A percentile compares a stretch with the other conserved stretches of the same genome.
phyloP scores from a whole-genome alignment of 2,113 vertebrate species.

The Oryzias javanicus region DNA sequence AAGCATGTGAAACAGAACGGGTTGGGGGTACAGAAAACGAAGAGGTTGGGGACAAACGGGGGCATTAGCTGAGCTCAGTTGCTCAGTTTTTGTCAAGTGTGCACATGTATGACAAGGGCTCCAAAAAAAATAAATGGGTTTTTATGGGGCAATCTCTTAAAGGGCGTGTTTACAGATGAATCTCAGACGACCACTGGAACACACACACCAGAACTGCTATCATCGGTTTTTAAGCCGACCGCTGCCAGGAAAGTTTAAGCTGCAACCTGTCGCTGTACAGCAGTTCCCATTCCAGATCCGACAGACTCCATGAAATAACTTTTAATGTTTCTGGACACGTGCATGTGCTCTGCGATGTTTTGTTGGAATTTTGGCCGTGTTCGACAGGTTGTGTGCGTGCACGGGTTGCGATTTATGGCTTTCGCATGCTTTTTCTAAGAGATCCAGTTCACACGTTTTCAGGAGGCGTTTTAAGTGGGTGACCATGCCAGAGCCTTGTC shows the following conservation, averaged over 20 bases:
- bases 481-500: slow-evolving; percentile 24
- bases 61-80: slow-evolving; percentile 39
- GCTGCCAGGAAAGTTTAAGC: slow-evolving; percentile 47
- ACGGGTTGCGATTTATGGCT: slow-evolving; percentile 11
- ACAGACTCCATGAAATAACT: slow-evolving; percentile 38
- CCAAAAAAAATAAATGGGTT: slow-evolving; percentile 18
- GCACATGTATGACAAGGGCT: slow-evolving; percentile 20
- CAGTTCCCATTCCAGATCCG: slow-evolving; percentile 60
- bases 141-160: slow-evolving; percentile 23
- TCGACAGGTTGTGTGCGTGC: neutral
- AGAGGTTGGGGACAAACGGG: slow-evolving; percentile 17
- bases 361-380: slow-evolving; percentile 1
- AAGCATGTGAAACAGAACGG: slow-evolving; percentile 57
- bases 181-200: slow-evolving; percentile 51
- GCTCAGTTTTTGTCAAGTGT: slow-evolving; percentile 31
- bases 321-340: slow-evolving; percentile 22
- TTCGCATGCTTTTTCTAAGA: slow-evolving; percentile 10
- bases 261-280: slow-evolving; percentile 40
- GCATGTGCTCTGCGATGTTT: slow-evolving; percentile 5
- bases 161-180: slow-evolving; percentile 49
- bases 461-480: slow-evolving; percentile 27
- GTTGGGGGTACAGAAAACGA: slow-evolving; percentile 5
- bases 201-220: slow-evolving; percentile 56
- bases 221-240: slow-evolving; percentile 28
- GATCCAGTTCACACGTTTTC: slow-evolving; percentile 35